Conservation (phyloP, 1,140 invertebrate species). For the Bicyclus anynana region DNA sequence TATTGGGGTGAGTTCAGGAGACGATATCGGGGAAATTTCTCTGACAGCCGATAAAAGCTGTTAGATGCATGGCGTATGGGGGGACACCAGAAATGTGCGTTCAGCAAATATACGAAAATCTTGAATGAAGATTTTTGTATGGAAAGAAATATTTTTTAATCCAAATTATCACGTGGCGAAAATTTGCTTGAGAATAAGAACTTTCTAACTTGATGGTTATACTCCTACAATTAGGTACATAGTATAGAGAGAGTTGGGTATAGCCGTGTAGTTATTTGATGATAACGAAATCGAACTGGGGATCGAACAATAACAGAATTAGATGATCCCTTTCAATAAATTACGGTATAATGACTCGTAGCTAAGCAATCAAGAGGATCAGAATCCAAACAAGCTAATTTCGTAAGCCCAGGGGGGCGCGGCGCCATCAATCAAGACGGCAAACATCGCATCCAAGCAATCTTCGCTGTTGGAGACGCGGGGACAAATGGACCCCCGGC, state of each 20-base stretch:
- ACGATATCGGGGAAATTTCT: constrained; percentile 3
- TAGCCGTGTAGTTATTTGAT: too few relatives aligned
- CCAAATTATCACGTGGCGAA: too few relatives aligned
- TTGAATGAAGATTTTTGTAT: neutral
- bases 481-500: constrained; percentile 27
- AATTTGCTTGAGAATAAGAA: too few relatives aligned
- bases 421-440: constrained; percentile 33
- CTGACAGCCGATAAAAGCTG: constrained; percentile 4
- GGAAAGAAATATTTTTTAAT: too few relatives aligned
- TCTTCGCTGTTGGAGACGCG: constrained; percentile 35
- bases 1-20: constrained; percentile 21
- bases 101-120: neutral
- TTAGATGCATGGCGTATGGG: neutral
- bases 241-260: too few relatives aligned
- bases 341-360: neutral
- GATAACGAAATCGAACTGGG: too few relatives aligned
- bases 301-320: too few relatives aligned
- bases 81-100: neutral
- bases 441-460: constrained; percentile 26
- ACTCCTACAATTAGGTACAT: too few relatives aligned
- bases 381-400: constrained; percentile 25
- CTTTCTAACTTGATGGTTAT: too few relatives aligned
- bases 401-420: constrained; percentile 10
- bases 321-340: too few relatives aligned
- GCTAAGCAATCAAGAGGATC: constrained; percentile 5